Evolutionary conservation across 23 tunicate genomes (phyloP).

Genomic region (Diplosoma virens): DNA sequence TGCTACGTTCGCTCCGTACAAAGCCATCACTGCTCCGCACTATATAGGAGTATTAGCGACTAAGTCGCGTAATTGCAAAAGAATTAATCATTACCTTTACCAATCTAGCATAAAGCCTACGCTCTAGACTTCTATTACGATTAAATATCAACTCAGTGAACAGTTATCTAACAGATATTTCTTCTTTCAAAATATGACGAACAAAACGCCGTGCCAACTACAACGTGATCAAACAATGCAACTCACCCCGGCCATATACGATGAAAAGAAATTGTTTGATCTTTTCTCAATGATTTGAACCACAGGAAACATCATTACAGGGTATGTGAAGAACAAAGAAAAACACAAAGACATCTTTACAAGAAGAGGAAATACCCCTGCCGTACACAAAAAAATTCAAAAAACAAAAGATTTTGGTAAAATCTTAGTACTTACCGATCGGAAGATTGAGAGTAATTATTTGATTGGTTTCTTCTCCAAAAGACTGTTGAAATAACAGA

Average conservation of each 20-base stretch:
- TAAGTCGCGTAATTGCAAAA: no score
- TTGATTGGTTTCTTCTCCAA: conserved; percentile 89
- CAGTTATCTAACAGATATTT: no score
- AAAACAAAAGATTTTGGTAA: background rate
- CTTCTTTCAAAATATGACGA: no score
- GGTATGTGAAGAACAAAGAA: conserved; percentile 94
- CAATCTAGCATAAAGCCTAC: no score
- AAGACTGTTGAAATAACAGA: conserved; percentile 62
- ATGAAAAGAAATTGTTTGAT: conserved; percentile 19
- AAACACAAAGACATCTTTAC: conserved; percentile 95
- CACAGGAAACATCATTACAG: conserved; percentile 98
- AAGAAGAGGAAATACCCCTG: conserved; percentile 87
- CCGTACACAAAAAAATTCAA: background rate
- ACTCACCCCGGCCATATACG: conserved; percentile 47
- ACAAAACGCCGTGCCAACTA: no score
- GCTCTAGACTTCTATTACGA: no score
- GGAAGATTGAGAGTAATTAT: conserved; percentile 96
- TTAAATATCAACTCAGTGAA: no score
- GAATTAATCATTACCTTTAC: no score
- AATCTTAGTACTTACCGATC: conserved; percentile 22
- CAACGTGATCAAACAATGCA: background rate
- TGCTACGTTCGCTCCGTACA: no score
- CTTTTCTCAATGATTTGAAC: conserved; percentile 77
- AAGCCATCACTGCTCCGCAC: no score
- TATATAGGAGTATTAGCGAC: no score